These are phyloP conservation scores for Orthosia gracilis DNA, from an alignment of 2,888 invertebrate genomes.

Conservation along the genomic window DNA sequence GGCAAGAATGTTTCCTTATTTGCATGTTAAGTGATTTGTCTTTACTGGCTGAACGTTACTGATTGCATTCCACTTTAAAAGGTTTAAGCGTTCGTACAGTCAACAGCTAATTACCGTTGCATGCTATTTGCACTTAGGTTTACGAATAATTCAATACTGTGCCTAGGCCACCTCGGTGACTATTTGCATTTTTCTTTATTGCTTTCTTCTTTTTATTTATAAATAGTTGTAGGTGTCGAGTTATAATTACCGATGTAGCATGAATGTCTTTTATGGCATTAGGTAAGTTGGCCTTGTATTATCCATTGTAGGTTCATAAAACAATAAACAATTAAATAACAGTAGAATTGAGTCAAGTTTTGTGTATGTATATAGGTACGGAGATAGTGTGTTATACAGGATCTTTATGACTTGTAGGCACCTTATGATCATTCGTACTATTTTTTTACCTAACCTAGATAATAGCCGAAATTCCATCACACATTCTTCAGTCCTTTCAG, in stretches of 20 bases:
- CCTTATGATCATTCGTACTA: not conserved
- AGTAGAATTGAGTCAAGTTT: not conserved
- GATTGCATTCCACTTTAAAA: constrained; percentile 44
- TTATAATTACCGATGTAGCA: not conserved
- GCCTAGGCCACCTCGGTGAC: constrained; percentile 16
- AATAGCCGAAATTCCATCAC: not conserved
- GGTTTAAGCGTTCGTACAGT: constrained; percentile 45
- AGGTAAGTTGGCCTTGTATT: not conserved
- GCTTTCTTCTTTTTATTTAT: constrained; percentile 5
- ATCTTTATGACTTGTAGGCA: not conserved
- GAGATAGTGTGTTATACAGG: not conserved
- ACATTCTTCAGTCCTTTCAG: not conserved
- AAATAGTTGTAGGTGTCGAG: not conserved
- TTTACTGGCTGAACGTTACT: constrained; percentile 46
- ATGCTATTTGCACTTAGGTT: constrained; percentile 28
- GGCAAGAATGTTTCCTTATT: constrained; percentile 59
- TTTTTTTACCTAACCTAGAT: not conserved
- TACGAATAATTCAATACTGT: constrained; percentile 33
- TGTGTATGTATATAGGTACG: not conserved
- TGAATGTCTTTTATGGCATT: not conserved
- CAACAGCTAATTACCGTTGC: constrained; percentile 44
- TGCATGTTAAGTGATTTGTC: constrained; percentile 54
- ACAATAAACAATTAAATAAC: not conserved
- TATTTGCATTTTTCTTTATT: constrained; percentile 12
- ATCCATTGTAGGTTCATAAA: not conserved